A percentile compares a stretch with the other conserved stretches of the same genome.
phyloP scores from a whole-genome alignment of 2,113 vertebrate species.

The Dipodomys merriami region DNA sequence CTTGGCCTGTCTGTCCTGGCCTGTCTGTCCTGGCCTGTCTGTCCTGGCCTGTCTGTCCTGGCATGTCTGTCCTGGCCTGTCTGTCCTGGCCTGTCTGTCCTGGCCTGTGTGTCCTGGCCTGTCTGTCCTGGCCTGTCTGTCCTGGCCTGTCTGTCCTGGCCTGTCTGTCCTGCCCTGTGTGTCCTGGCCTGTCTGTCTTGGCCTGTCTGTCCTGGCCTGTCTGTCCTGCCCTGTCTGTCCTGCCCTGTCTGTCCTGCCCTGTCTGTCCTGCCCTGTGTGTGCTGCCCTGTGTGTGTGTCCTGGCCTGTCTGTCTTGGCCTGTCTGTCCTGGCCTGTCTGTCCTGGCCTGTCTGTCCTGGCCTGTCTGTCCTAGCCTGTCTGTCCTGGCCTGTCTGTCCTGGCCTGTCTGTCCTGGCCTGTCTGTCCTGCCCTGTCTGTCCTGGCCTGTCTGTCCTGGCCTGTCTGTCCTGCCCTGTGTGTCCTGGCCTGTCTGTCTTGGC shows the following conservation, averaged over 20 bases:
- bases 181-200: background rate
- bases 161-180: too few relatives aligned
- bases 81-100: background rate
- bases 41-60: accelerated
- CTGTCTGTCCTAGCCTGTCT: background rate
- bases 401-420: too few relatives aligned
- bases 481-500: background rate
- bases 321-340: accelerated
- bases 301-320: too few relatives aligned
- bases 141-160: background rate
- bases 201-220: background rate
- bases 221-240: accelerated
- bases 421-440: too few relatives aligned
- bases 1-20: too few relatives aligned
- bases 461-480: too few relatives aligned
- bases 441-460: too few relatives aligned
- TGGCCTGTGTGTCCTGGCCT: background rate
- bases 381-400: accelerated
- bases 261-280: accelerated
- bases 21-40: background rate
- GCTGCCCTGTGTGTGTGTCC: too few relatives aligned
- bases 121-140: accelerated
- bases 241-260: too few relatives aligned
- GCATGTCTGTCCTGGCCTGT: too few relatives aligned
- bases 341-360: background rate